Conservation (phyloP, 2,797 vertebrate species). For the Paguma larvata region DNA sequence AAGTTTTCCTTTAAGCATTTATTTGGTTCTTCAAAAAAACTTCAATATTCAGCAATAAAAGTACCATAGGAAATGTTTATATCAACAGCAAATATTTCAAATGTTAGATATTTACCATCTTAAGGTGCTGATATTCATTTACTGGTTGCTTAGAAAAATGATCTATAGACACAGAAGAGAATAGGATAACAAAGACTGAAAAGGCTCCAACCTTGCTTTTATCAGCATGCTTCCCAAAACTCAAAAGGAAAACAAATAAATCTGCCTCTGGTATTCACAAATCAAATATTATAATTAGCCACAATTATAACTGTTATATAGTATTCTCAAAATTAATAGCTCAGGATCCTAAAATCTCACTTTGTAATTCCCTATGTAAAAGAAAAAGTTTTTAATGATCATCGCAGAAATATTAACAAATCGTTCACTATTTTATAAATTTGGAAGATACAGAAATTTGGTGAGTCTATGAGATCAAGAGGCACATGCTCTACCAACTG, state of each 20-base stretch:
- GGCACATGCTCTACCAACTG: too few species aligned
- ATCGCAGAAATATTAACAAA: background rate
- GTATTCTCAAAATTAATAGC: slow-evolving; percentile 25
- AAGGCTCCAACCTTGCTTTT: background rate
- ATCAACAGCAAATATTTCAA: slow-evolving; percentile 14
- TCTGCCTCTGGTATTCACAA: background rate
- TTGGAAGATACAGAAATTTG: background rate
- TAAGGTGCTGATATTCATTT: slow-evolving; percentile 51
- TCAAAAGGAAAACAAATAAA: slow-evolving; percentile 42
- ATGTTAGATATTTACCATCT: slow-evolving; percentile 45
- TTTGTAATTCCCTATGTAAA: slow-evolving; percentile 24
- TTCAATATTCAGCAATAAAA: slow-evolving; percentile 37
- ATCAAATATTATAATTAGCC: background rate
- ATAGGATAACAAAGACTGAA: background rate
- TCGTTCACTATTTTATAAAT: background rate
- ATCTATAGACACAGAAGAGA: background rate
- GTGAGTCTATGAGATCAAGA: background rate
- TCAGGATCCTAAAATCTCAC: slow-evolving; percentile 17
- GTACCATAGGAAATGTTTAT: background rate
- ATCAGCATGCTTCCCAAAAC: slow-evolving; percentile 41
- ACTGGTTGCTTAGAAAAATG: slow-evolving; percentile 17
- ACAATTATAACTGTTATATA: background rate
- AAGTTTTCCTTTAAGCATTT: slow-evolving; percentile 16
- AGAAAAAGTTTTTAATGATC: background rate
- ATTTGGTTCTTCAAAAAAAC: background rate